These are phyloP conservation scores for Percopsis omiscomaycus DNA, from an alignment of 2,797 vertebrate species.

Conservation along the genomic window DNA sequence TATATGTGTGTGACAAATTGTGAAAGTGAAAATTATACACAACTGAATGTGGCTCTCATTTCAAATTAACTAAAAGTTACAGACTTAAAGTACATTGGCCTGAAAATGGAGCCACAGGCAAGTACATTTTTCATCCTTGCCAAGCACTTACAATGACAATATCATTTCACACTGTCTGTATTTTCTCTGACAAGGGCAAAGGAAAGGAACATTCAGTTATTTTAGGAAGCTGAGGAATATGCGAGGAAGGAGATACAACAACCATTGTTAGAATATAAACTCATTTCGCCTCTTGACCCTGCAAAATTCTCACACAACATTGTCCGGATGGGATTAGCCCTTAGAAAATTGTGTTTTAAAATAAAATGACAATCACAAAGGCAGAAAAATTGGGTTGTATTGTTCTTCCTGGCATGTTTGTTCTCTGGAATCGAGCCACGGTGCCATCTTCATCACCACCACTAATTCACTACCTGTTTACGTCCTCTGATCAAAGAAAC, in stretches of 20 bases:
- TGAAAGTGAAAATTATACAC: too few species aligned
- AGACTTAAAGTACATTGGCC: too few species aligned
- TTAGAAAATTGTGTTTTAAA: conserved; percentile 27
- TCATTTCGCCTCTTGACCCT: conserved; percentile 40
- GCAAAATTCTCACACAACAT: conserved; percentile 44
- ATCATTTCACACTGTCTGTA: background rate
- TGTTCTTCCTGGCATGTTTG: conserved; percentile 47
- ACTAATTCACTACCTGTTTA: conserved; percentile 66
- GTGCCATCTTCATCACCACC: conserved; percentile 40
- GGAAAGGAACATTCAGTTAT: conserved; percentile 23
- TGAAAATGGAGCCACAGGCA: background rate
- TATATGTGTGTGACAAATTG: too few species aligned
- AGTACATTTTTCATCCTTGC: background rate
- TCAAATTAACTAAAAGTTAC: too few species aligned
- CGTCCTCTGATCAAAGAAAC: conserved; percentile 34
- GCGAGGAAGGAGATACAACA: conserved; percentile 40
- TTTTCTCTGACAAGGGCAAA: background rate
- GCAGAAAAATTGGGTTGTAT: conserved; percentile 42
- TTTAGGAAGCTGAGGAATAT: conserved; percentile 22
- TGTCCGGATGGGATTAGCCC: conserved; percentile 11
- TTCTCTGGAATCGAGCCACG: conserved; percentile 28
- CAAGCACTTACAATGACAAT: background rate
- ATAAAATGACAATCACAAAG: conserved; percentile 9
- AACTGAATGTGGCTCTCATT: too few species aligned
- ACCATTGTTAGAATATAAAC: conserved; percentile 45